Conservation (phyloP, 2,797 vertebrate species). For the Crypturellus tataupa region DNA sequence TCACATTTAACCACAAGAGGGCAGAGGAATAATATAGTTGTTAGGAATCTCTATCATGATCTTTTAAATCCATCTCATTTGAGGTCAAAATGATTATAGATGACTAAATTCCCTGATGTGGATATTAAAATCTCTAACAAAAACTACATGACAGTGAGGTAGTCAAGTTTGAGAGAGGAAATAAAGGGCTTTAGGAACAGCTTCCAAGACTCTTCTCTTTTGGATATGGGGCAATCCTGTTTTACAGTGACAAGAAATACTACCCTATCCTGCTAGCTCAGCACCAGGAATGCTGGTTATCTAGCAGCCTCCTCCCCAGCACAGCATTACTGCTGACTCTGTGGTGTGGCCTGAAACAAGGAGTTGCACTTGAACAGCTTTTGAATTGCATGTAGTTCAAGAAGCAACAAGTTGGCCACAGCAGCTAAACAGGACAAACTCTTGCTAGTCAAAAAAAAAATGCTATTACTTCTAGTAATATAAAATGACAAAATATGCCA, state of each 20-base stretch:
- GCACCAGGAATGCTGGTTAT: conserved; percentile 12
- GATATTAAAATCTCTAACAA: neutral
- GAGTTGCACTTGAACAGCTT: neutral
- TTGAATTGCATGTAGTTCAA: neutral
- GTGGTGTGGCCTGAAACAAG: neutral
- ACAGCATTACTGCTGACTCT: neutral
- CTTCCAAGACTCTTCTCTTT: neutral
- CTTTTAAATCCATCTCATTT: neutral
- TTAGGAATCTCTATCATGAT: neutral
- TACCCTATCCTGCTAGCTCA: neutral
- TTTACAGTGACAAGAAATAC: neutral
- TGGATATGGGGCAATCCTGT: neutral
- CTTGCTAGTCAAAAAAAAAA: neutral
- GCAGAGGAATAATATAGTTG: conserved; percentile 42
- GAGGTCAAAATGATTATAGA: neutral
- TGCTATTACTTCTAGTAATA: neutral
- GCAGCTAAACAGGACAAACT: neutral
- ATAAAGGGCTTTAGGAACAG: neutral
- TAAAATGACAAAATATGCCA: neutral
- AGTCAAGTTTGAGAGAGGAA: neutral
- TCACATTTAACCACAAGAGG: conserved; percentile 51
- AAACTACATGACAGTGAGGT: neutral
- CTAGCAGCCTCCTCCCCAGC: neutral
- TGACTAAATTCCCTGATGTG: neutral
- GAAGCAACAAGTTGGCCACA: neutral